Conservation (phyloP, 2,888 invertebrate species). For the Anoncus sp. region DNA sequence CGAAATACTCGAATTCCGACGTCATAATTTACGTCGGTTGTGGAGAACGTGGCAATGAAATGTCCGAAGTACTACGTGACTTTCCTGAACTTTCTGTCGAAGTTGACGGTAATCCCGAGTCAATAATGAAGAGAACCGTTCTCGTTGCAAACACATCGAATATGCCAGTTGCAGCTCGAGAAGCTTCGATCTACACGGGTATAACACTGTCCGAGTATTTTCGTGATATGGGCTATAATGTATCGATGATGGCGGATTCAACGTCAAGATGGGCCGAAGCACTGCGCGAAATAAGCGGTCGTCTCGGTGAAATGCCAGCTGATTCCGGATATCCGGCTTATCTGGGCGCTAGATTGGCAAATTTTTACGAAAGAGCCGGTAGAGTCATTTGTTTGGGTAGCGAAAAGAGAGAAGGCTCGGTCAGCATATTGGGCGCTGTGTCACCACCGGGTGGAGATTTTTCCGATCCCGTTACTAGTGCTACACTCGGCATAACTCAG, state of each 20-base stretch:
- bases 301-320: constrained; percentile 99
- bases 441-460: constrained; percentile 99
- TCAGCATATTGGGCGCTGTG: constrained; percentile 99
- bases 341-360: constrained; percentile 97
- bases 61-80: constrained; percentile 89
- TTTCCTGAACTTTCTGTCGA: constrained; percentile 89
- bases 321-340: constrained; percentile 99
- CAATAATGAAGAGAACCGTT: constrained; percentile 90
- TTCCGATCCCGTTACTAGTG: constrained; percentile 99
- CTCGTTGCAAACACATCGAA: constrained; percentile 90
- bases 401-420: constrained; percentile 98
- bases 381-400: constrained; percentile 96
- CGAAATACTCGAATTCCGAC: constrained; percentile 90
- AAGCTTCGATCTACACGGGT: constrained; percentile 99
- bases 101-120: constrained; percentile 86
- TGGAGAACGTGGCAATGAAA: constrained; percentile 90
- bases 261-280: constrained; percentile 92
- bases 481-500: constrained; percentile 98
- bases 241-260: constrained; percentile 94
- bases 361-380: constrained; percentile 99
- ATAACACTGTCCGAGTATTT: constrained; percentile 99
- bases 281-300: constrained; percentile 95
- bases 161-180: constrained; percentile 99
- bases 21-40: constrained; percentile 91
- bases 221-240: constrained; percentile 99